Conservation (phyloP, 2,113 vertebrate genomes). For the Trinectes maculatus region DNA sequence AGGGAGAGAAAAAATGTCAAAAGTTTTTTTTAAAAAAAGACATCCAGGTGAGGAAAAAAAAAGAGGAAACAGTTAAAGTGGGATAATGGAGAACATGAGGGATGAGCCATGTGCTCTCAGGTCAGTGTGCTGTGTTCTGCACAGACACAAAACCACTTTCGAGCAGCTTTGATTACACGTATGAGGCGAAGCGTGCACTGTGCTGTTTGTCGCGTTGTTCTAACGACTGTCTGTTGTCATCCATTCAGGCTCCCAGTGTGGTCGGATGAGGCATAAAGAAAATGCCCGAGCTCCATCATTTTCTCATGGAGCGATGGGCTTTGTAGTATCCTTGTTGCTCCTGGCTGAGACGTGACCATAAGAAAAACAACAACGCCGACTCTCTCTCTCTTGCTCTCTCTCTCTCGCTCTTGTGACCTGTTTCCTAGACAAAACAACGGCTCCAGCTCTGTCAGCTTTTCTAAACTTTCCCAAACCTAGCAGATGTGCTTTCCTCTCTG, state of each 20-base stretch:
- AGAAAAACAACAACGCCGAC: not conserved
- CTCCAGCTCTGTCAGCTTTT: slow-evolving; percentile 24
- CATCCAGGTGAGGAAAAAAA: no score
- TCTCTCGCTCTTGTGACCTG: slow-evolving; percentile 57
- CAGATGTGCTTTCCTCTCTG: not conserved
- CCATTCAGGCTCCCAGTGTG: slow-evolving; percentile 82
- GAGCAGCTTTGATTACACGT: slow-evolving; percentile 33
- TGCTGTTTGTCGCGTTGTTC: slow-evolving; percentile 24
- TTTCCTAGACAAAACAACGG: slow-evolving; percentile 37
- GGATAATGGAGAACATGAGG: slow-evolving; percentile 7
- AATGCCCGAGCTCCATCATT: slow-evolving; percentile 82
- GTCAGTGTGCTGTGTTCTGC: slow-evolving; percentile 5
- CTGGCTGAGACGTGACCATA: slow-evolving; percentile 3
- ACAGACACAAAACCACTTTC: slow-evolving; percentile 20
- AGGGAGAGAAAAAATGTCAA: no score
- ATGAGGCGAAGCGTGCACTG: not conserved
- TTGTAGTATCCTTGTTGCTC: slow-evolving; percentile 83
- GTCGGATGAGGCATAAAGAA: slow-evolving; percentile 87
- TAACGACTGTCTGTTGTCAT: slow-evolving; percentile 43
- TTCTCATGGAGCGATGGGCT: slow-evolving; percentile 82
- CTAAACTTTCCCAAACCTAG: slow-evolving; percentile 44
- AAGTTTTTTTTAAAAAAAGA: no score
- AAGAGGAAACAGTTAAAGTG: not conserved
- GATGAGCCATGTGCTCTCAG: slow-evolving; percentile 1
- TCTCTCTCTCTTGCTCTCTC: no score